These are phyloP conservation scores for Lasioglossum zephyrum DNA, from an alignment of 2,888 invertebrate genomes.

Conservation along the genomic window DNA sequence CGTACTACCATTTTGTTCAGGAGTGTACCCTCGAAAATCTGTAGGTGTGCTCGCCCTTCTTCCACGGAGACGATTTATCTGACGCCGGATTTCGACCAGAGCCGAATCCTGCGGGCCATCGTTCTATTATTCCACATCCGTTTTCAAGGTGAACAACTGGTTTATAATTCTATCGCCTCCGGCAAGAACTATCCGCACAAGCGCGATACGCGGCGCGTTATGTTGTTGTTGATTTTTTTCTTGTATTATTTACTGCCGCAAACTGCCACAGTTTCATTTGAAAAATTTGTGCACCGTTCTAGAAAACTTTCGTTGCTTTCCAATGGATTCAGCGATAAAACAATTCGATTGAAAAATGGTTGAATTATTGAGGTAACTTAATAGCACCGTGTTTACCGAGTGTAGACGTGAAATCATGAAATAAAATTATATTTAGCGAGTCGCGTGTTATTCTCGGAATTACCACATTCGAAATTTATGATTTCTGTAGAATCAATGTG, in stretches of 20 bases:
- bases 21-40: background rate
- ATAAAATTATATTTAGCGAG: background rate
- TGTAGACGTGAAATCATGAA: background rate
- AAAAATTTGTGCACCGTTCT: background rate
- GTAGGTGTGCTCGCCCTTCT: slow-evolving; percentile 18
- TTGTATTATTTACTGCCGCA: background rate
- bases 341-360: background rate
- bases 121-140: slow-evolving; percentile 43
- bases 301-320: background rate
- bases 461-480: background rate
- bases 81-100: slow-evolving; percentile 60
- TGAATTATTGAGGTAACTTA: background rate
- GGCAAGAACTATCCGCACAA: background rate
- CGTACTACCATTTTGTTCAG: background rate
- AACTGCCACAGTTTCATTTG: background rate
- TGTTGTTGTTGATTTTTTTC: background rate
- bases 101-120: slow-evolving; percentile 69
- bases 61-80: slow-evolving; percentile 64
- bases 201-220: background rate
- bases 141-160: slow-evolving; percentile 24
- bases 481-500: background rate
- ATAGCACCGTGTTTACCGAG: background rate
- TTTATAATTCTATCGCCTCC: background rate
- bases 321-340: background rate
- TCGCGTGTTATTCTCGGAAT: background rate